phyloP scores from a whole-genome alignment of 2,888 invertebrate species.

The Parascotia fuliginaria region DNA sequence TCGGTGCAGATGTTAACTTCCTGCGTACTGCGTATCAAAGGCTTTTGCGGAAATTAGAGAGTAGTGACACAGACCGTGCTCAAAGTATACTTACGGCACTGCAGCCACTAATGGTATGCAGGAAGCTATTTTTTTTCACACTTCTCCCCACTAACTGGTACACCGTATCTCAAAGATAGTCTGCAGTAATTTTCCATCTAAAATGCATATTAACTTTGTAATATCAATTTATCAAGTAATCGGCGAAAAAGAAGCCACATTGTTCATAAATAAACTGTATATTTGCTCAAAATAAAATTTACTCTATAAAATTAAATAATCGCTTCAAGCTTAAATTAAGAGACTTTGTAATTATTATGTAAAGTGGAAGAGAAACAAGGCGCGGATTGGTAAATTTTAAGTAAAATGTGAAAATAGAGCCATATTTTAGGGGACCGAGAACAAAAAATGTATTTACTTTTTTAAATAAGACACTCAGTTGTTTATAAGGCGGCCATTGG shows the following conservation, averaged over 20 bases:
- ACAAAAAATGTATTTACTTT: constrained; percentile 42
- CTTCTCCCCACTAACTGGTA: constrained; percentile 15
- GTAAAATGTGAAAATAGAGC: constrained; percentile 29
- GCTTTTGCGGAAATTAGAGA: constrained; percentile 50
- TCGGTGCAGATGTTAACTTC: constrained; percentile 29
- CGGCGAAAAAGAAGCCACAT: no score
- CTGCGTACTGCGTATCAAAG: constrained; percentile 42
- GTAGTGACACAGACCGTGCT: constrained; percentile 37
- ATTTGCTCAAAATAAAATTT: no score
- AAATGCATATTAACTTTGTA: background rate
- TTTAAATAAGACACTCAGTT: constrained; percentile 51
- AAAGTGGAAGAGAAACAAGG: constrained; percentile 11
- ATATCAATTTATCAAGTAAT: no score
- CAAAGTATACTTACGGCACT: constrained; percentile 44
- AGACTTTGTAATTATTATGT: constrained; percentile 32
- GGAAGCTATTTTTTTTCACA: constrained; percentile 40
- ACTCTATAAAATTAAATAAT: no score
- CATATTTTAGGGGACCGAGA: constrained; percentile 31
- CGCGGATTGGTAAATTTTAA: constrained; percentile 25
- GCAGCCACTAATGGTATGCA: constrained; percentile 40
- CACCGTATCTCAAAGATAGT: background rate
- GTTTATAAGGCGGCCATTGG: constrained; percentile 70
- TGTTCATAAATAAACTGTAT: no score
- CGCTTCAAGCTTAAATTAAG: constrained; percentile 24
- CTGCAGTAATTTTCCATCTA: background rate